A percentile compares a stretch with the other conserved stretches of the same genome.
Evolutionary conservation across 2,797 vertebrate genomes (phyloP).

Genomic region (Knipowitschia caucasica): DNA sequence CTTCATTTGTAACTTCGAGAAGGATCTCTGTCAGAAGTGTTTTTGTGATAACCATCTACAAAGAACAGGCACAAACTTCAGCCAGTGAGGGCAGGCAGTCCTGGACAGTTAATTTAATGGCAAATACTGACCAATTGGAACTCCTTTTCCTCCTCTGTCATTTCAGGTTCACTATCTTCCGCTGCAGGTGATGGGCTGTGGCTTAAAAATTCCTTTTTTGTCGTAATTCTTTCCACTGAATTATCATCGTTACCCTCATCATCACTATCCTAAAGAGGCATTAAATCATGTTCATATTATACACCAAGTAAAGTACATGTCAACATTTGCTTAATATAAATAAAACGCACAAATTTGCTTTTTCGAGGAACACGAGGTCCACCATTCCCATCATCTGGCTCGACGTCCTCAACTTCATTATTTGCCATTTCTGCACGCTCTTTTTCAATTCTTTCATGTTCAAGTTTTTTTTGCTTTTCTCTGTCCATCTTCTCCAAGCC

Average conservation of each 20-base stretch:
- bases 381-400: conserved; percentile 79
- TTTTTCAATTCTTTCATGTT: conserved; percentile 93
- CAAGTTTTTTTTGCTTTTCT: conserved; percentile 96
- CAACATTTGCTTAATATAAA: neutral
- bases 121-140: conserved; percentile 87
- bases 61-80: neutral
- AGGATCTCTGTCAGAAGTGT: conserved; percentile 96
- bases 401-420: conserved; percentile 78
- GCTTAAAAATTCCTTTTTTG: conserved; percentile 68
- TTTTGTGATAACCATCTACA: conserved; percentile 94
- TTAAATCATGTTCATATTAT: neutral
- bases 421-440: conserved; percentile 89
- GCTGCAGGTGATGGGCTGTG: conserved; percentile 87
- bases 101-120: neutral
- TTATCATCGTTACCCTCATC: conserved; percentile 80
- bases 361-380: conserved; percentile 90
- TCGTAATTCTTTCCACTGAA: conserved; percentile 73
- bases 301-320: neutral
- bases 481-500: conserved; percentile 99
- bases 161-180: conserved; percentile 94
- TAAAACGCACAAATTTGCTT: conserved; percentile 98
- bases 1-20: conserved; percentile 96
- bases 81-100: neutral
- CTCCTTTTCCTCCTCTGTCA: conserved; percentile 96
- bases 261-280: conserved; percentile 74